Percentiles rank a stretch among this genome's conserved stretches.
Evolutionary conservation across 2,797 vertebrate species (phyloP).

Genomic region (Scarus forsteni): DNA sequence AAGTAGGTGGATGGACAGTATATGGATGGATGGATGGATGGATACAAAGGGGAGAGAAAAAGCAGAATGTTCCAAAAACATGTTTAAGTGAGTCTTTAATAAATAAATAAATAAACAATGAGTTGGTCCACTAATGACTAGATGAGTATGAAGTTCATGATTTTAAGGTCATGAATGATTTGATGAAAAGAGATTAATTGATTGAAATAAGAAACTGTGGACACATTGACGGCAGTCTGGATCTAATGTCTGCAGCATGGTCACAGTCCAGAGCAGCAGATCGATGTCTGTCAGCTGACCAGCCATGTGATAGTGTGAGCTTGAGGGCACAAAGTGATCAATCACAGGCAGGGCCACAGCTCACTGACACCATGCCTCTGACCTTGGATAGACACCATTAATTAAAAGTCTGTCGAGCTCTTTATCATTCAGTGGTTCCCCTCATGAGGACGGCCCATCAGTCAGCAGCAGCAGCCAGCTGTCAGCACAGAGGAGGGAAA

Average conservation of each 20-base stretch:
- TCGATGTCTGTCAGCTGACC: conserved; percentile 61
- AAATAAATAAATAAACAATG: neutral
- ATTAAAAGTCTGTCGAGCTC: conserved; percentile 70
- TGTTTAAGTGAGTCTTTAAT: too few species aligned
- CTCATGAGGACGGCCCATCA: conserved; percentile 35
- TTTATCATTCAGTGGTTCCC: conserved; percentile 46
- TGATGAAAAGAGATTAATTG: neutral
- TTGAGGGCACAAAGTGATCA: conserved; percentile 54
- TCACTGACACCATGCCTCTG: conserved; percentile 63
- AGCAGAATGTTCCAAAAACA: too few species aligned
- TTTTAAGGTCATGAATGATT: too few species aligned
- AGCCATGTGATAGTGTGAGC: conserved; percentile 27
- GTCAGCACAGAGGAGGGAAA: conserved; percentile 23
- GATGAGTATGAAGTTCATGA: neutral
- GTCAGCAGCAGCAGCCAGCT: conserved; percentile 37
- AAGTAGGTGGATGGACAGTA: too few species aligned
- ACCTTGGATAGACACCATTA: conserved; percentile 73
- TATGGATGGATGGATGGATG: too few species aligned
- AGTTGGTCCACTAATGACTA: neutral
- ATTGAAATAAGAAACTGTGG: neutral
- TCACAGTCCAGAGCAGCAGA: conserved; percentile 35
- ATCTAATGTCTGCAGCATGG: conserved; percentile 16
- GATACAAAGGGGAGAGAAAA: too few species aligned
- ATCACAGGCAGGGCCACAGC: conserved; percentile 49
- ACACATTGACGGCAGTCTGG: neutral